phyloP scores from a whole-genome alignment of 2,113 vertebrate species.

The Dicerorhinus sumatrensis region DNA sequence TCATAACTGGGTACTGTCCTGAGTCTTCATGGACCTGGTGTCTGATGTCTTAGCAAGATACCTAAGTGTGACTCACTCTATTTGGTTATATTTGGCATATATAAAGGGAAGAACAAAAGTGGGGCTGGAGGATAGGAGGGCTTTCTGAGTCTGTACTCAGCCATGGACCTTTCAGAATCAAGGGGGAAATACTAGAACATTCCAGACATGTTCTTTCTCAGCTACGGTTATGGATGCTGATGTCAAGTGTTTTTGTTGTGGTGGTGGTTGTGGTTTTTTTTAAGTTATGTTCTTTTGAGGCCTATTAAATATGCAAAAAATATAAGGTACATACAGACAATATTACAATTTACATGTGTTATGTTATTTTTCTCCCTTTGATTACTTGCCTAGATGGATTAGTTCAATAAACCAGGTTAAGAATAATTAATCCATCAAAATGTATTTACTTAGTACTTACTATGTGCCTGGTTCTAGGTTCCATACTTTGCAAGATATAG shows the following conservation, averaged over 20 bases:
- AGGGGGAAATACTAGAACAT: neutral
- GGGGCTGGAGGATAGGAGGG: accelerated
- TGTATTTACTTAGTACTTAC: neutral
- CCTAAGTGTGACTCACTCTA: neutral
- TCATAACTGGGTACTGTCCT: neutral
- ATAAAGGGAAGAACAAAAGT: neutral
- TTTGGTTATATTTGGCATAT: no score
- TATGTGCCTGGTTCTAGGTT: neutral
- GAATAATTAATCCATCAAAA: neutral
- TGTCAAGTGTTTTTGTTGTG: neutral
- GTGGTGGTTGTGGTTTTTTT: neutral
- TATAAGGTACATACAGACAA: neutral
- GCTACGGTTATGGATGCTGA: neutral
- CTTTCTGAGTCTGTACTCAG: neutral
- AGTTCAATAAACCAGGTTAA: neutral
- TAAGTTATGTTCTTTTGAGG: neutral
- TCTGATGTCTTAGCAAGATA: neutral
- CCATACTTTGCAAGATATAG: neutral
- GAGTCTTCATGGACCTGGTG: neutral
- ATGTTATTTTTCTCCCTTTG: neutral
- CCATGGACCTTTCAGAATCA: neutral
- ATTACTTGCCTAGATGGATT: neutral
- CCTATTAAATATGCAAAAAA: neutral
- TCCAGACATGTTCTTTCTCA: neutral
- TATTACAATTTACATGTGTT: neutral